phyloP scores from a whole-genome alignment of 64 coral and sea anemone species.

The Porites australiensis region DNA sequence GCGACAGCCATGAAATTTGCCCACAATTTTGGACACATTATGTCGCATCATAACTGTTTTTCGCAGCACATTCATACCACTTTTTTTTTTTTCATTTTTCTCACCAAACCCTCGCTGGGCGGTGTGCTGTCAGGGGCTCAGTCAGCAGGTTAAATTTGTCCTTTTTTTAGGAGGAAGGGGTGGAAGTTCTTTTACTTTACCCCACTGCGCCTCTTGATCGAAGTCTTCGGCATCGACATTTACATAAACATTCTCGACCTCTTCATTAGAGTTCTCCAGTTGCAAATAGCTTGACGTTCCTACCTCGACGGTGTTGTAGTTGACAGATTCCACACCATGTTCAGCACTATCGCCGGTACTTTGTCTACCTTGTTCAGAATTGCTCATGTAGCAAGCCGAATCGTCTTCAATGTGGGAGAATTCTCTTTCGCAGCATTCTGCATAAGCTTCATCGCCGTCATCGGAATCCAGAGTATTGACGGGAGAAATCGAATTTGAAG shows the following conservation, averaged over 20 bases:
- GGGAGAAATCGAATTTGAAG: not conserved
- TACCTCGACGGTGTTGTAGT: not conserved
- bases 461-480: not conserved
- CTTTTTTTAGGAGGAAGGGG: not conserved
- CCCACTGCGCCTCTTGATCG: not conserved
- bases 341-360: too few relatives aligned
- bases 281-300: not conserved
- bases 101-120: not conserved
- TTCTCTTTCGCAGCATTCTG: not conserved
- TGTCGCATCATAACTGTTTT: too few relatives aligned
- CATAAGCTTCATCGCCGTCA: not conserved
- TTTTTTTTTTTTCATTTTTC: too few relatives aligned
- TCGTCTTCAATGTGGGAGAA: not conserved
- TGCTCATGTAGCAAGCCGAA: not conserved
- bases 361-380: not conserved
- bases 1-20: too few relatives aligned
- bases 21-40: too few relatives aligned
- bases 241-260: not conserved
- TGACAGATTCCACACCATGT: not conserved
- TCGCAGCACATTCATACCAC: too few relatives aligned
- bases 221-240: not conserved
- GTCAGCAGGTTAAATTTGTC: not conserved
- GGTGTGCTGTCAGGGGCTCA: not conserved
- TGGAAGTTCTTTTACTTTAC: not conserved
- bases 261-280: not conserved